Percentiles rank a stretch among this genome's conserved stretches.
Conservation (phyloP, 35 echinoderm and acorn worm genomes). For the Holothuria glaberrima region DNA sequence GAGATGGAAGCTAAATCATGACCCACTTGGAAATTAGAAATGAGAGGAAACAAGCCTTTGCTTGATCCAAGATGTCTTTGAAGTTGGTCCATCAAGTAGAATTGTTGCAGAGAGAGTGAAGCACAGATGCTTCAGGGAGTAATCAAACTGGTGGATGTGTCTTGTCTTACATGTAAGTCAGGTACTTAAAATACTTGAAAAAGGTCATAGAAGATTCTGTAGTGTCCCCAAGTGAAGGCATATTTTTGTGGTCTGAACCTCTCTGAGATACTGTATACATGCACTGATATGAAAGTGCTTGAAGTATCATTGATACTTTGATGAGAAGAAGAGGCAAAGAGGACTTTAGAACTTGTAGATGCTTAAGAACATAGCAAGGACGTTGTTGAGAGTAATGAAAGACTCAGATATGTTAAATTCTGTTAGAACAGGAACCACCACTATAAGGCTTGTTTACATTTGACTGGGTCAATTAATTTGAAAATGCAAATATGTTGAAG, state of each 20-base stretch:
- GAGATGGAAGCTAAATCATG: background rate
- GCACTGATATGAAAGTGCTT: background rate
- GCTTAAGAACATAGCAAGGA: too few species aligned
- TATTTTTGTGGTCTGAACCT: background rate
- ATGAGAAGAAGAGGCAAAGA: too few species aligned
- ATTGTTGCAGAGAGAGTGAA: background rate
- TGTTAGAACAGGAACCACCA: too few species aligned
- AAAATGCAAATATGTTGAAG: too few species aligned
- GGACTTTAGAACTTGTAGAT: too few species aligned
- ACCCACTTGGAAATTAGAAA: background rate
- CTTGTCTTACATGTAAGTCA: slow-evolving; percentile 13
- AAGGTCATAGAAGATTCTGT: slow-evolving; percentile 1
- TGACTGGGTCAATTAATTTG: too few species aligned
- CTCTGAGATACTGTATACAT: background rate
- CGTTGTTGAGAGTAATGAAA: too few species aligned
- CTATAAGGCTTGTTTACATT: too few species aligned
- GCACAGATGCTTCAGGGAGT: background rate
- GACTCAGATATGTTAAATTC: too few species aligned
- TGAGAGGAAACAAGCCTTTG: too few species aligned
- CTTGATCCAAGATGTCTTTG: too few species aligned
- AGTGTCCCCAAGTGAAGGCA: background rate
- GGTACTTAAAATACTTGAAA: slow-evolving; percentile 26
- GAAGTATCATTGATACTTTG: slow-evolving; percentile 23
- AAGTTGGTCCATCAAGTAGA: too few species aligned
- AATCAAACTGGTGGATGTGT: background rate